Evolutionary conservation across 2,888 invertebrate genomes (phyloP).

Genomic region (Chrysotoxum bicinctum): DNA sequence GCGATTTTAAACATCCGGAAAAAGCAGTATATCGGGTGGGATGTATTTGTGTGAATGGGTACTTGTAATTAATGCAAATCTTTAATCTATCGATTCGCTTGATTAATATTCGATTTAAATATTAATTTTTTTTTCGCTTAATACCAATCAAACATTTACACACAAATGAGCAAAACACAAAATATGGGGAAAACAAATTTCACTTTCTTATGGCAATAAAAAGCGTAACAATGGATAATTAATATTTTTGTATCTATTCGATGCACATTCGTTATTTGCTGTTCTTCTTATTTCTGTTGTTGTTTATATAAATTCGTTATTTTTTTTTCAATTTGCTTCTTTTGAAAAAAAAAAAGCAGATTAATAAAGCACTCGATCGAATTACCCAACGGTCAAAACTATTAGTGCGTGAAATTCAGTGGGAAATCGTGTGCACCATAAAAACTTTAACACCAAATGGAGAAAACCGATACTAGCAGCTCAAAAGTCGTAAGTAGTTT

Average conservation of each 20-base stretch:
- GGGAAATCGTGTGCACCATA: slow-evolving; percentile 59
- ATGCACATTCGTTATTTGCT: slow-evolving; percentile 36
- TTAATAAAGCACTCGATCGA: slow-evolving; percentile 53
- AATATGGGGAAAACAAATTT: slow-evolving; percentile 53
- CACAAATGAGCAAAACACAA: not conserved
- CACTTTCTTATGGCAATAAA: slow-evolving; percentile 54
- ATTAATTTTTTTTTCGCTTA: slow-evolving; percentile 25
- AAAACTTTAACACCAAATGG: slow-evolving; percentile 38
- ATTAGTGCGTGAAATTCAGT: slow-evolving; percentile 68
- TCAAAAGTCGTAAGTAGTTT: not conserved
- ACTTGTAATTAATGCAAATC: slow-evolving; percentile 46
- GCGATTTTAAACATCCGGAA: slow-evolving; percentile 48
- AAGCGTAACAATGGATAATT: slow-evolving; percentile 29
- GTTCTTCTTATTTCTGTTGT: not conserved
- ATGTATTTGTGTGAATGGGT: not conserved
- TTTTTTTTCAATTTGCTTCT: slow-evolving; percentile 24
- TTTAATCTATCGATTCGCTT: slow-evolving; percentile 21
- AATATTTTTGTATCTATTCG: slow-evolving; percentile 48
- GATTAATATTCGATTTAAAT: slow-evolving; percentile 13
- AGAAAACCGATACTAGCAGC: not conserved
- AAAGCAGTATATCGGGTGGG: not conserved
- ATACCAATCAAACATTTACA: slow-evolving; percentile 39
- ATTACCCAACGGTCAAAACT: slow-evolving; percentile 61
- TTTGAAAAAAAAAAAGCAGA: slow-evolving; percentile 39
- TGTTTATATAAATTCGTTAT: slow-evolving; percentile 20